A percentile compares a stretch with the other conserved stretches of the same genome.
These are phyloP conservation scores for Silurus aristotelis DNA, from an alignment of 2,797 vertebrate species.

Conservation along the genomic window DNA sequence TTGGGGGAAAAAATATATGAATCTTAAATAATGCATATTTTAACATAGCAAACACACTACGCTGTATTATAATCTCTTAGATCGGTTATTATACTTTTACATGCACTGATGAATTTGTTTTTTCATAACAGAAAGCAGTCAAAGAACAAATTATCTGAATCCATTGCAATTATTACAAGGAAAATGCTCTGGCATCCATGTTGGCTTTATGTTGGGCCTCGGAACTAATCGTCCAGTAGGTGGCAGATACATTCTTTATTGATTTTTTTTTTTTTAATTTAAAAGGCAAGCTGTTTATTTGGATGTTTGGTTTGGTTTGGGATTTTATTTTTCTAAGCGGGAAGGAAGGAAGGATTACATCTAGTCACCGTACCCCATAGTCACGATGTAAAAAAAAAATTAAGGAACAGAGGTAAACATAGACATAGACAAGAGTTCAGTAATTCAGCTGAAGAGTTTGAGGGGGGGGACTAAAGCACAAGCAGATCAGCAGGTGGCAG, in stretches of 20 bases:
- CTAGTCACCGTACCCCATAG: neutral
- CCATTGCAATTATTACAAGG: neutral
- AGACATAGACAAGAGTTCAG: neutral
- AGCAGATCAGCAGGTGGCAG: conserved; percentile 50
- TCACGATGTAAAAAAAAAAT: neutral
- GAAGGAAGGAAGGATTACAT: neutral
- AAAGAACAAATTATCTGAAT: neutral
- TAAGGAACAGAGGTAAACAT: neutral
- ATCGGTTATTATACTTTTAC: neutral
- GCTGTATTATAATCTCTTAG: neutral
- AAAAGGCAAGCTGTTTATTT: neutral
- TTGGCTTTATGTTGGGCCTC: neutral
- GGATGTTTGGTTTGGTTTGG: neutral
- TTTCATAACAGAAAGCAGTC: neutral
- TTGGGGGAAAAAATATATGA: neutral
- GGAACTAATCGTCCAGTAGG: neutral
- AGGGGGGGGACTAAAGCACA: neutral
- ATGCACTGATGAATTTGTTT: neutral
- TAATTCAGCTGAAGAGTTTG: too few species aligned
- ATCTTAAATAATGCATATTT: neutral
- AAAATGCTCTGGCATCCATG: neutral
- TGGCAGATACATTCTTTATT: neutral
- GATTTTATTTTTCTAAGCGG: neutral
- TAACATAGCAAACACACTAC: neutral
- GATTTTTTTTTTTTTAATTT: neutral